phyloP scores from a whole-genome alignment of 2,797 vertebrate genomes.

The Meriones psammophilus region DNA sequence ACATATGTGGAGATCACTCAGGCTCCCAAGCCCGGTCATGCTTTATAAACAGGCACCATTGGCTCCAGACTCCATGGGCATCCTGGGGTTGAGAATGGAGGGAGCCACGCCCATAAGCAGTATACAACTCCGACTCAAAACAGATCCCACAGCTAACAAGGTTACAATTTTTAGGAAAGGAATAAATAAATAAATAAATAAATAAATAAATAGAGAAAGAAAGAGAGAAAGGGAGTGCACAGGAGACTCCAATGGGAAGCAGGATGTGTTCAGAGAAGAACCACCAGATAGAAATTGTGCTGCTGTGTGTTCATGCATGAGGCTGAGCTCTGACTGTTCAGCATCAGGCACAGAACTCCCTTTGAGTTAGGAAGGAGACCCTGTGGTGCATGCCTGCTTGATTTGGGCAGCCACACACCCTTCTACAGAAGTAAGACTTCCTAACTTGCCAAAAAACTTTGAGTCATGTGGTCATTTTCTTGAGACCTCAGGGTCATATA shows the following conservation, averaged over 20 bases:
- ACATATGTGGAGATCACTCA: background rate
- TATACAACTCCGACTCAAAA: background rate
- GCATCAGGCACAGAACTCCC: background rate
- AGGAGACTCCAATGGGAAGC: background rate
- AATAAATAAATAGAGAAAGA: too few relatives aligned
- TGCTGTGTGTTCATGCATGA: too few relatives aligned
- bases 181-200: too few relatives aligned
- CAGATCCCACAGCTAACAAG: background rate
- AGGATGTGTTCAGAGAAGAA: background rate
- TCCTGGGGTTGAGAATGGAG: background rate
- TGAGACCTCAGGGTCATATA: background rate
- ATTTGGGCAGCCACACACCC: background rate
- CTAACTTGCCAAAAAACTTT: background rate
- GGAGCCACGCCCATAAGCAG: too few relatives aligned
- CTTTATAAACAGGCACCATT: background rate
- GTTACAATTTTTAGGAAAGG: background rate
- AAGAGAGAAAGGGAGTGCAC: background rate
- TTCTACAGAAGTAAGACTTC: background rate
- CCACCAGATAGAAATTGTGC: background rate
- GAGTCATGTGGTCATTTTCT: background rate
- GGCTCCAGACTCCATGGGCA: background rate
- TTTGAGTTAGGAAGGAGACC: background rate
- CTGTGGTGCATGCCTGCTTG: background rate
- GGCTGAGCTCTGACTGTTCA: too few relatives aligned
- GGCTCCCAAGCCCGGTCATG: background rate